These are phyloP conservation scores for Apostichopus leukothele DNA, from an alignment of 53 echinoderm and acorn worm genomes.

Conservation along the genomic window DNA sequence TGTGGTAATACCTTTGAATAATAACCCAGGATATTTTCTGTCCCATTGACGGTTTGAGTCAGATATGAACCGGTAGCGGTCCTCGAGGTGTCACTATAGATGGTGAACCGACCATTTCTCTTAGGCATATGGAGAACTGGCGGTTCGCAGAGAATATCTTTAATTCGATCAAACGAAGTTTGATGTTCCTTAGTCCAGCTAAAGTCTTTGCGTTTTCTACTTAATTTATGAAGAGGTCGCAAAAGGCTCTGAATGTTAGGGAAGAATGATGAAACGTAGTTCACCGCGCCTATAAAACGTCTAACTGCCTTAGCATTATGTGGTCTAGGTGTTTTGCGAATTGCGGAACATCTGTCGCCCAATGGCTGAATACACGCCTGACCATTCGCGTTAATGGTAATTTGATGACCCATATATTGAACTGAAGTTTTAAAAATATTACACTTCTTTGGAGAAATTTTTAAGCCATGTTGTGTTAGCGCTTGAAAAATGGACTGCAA, in stretches of 20 bases:
- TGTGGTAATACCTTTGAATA: slow-evolving; percentile 47
- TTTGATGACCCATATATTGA: slow-evolving; percentile 35
- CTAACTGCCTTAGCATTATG: background rate
- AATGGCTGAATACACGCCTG: slow-evolving; percentile 11
- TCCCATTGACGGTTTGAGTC: slow-evolving; percentile 45
- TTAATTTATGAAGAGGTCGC: slow-evolving; percentile 31
- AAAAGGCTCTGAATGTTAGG: slow-evolving; percentile 13
- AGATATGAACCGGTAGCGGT: slow-evolving; percentile 44
- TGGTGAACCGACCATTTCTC: slow-evolving; percentile 23
- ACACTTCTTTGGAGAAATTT: slow-evolving; percentile 43
- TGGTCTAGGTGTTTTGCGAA: slow-evolving; percentile 12
- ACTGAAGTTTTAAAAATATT: slow-evolving; percentile 17
- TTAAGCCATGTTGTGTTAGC: slow-evolving; percentile 24
- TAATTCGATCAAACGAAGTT: slow-evolving; percentile 42
- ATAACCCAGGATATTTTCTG: slow-evolving; percentile 42
- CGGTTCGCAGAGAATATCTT: slow-evolving; percentile 21
- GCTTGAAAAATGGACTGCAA: background rate
- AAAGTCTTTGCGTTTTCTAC: slow-evolving; percentile 39
- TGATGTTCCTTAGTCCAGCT: slow-evolving; percentile 45
- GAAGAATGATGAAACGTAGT: slow-evolving; percentile 12
- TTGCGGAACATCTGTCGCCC: background rate
- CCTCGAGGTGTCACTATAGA: slow-evolving; percentile 51
- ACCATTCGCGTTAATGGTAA: slow-evolving; percentile 4
- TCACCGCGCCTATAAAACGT: slow-evolving; percentile 8
- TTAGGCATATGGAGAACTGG: slow-evolving; percentile 44